Percentiles rank a stretch among this genome's conserved stretches.
These are phyloP conservation scores for Ambastaia sidthimunki DNA, from an alignment of 2,797 vertebrate species.

Conservation along the genomic window DNA sequence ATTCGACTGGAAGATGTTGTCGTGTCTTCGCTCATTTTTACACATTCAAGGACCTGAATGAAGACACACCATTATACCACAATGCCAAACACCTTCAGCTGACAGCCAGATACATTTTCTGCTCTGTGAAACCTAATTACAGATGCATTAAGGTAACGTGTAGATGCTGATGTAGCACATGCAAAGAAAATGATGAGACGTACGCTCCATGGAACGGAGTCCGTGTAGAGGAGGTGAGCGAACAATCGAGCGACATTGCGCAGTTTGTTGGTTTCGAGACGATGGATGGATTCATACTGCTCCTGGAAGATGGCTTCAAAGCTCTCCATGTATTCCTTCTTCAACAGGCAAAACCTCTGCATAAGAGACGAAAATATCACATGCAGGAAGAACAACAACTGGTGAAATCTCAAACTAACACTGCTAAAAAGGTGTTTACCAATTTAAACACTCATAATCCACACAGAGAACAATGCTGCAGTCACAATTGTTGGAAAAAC, in stretches of 20 bases:
- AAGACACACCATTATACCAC: not conserved
- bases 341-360: conserved; percentile 95
- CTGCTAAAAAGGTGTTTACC: not conserved
- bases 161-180: conserved; percentile 23
- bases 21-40: conserved; percentile 94
- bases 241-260: conserved; percentile 97
- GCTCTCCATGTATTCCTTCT: conserved; percentile 98
- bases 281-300: conserved; percentile 96
- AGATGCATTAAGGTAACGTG: conserved; percentile 5
- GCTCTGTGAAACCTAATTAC: conserved; percentile 4
- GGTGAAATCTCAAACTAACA: not conserved
- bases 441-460: not conserved
- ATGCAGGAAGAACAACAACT: conserved; percentile 18
- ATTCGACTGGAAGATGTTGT: conserved; percentile 98
- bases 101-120: not conserved
- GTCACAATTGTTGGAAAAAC: not conserved
- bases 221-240: conserved; percentile 95
- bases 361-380: conserved; percentile 27
- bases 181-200: conserved; percentile 67
- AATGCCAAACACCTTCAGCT: not conserved
- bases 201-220: conserved; percentile 97
- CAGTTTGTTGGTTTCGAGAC: conserved; percentile 97
- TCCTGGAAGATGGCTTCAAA: conserved; percentile 96
- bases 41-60: conserved; percentile 90
- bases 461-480: not conserved